Evolutionary conservation across 2,888 invertebrate genomes (phyloP).

Genomic region (Plebejus melissa): DNA sequence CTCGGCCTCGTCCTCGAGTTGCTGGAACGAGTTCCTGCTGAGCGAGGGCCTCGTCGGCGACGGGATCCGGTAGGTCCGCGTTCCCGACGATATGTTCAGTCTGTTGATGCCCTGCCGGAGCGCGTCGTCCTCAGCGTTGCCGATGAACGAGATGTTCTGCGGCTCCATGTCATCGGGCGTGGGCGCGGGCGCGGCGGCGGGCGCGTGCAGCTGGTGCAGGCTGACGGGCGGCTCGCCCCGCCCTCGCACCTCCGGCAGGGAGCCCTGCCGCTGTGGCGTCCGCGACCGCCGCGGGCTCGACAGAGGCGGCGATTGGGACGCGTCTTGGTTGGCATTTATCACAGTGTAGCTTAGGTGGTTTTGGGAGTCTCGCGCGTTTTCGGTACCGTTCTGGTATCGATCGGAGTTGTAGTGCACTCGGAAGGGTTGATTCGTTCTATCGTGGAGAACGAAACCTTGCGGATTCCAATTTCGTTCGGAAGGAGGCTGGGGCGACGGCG

Average conservation of each 20-base stretch:
- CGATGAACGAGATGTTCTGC: slow-evolving; percentile 95
- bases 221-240: slow-evolving; percentile 59
- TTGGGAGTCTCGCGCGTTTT: slow-evolving; percentile 70
- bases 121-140: slow-evolving; percentile 81
- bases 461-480: slow-evolving; percentile 65
- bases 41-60: slow-evolving; percentile 89
- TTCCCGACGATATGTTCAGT: slow-evolving; percentile 92
- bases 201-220: slow-evolving; percentile 77
- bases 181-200: slow-evolving; percentile 84
- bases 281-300: slow-evolving; percentile 82
- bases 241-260: slow-evolving; percentile 47
- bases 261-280: slow-evolving; percentile 79
- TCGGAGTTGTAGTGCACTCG: slow-evolving; percentile 65
- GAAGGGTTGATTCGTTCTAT: slow-evolving; percentile 63
- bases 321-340: slow-evolving; percentile 77
- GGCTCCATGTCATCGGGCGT: slow-evolving; percentile 94
- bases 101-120: slow-evolving; percentile 84
- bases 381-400: slow-evolving; percentile 83
- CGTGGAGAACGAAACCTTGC: slow-evolving; percentile 84
- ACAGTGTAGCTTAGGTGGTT: slow-evolving; percentile 80
- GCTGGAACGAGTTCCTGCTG: slow-evolving; percentile 85
- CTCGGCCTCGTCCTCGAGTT: slow-evolving; percentile 54
- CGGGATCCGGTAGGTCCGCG: slow-evolving; percentile 92
- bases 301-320: slow-evolving; percentile 73
- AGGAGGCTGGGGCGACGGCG: slow-evolving; percentile 54